Conservation (phyloP, 2,113 vertebrate genomes). For the Colinus virginianus region DNA sequence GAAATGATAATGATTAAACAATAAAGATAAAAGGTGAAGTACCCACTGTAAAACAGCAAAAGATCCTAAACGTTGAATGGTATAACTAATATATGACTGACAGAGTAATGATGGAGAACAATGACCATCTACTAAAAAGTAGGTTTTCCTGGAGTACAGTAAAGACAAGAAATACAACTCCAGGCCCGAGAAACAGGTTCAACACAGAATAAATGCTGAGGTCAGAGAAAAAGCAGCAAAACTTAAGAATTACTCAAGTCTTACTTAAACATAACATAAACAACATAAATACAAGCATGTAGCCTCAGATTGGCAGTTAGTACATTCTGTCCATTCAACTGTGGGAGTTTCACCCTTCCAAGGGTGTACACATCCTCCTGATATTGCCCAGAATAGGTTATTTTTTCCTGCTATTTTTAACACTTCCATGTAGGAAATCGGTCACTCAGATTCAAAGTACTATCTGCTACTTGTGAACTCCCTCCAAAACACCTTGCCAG, state of each 20-base stretch:
- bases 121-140: background rate
- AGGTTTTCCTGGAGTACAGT: background rate
- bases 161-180: background rate
- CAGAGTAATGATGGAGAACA: background rate
- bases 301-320: background rate
- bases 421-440: background rate
- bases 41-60: background rate
- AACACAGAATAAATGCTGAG: background rate
- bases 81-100: background rate
- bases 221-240: background rate
- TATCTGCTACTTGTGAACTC: background rate
- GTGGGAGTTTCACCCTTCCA: background rate
- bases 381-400: background rate
- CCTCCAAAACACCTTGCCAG: background rate
- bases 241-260: background rate
- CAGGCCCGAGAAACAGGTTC: background rate
- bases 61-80: background rate
- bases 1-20: background rate
- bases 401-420: background rate
- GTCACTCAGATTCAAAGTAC: background rate
- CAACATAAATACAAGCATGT: background rate
- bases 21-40: background rate
- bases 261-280: background rate
- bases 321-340: background rate
- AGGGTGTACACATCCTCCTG: background rate